These are phyloP conservation scores for Cephus runcator DNA, from an alignment of 2,888 invertebrate species.

Conservation along the genomic window DNA sequence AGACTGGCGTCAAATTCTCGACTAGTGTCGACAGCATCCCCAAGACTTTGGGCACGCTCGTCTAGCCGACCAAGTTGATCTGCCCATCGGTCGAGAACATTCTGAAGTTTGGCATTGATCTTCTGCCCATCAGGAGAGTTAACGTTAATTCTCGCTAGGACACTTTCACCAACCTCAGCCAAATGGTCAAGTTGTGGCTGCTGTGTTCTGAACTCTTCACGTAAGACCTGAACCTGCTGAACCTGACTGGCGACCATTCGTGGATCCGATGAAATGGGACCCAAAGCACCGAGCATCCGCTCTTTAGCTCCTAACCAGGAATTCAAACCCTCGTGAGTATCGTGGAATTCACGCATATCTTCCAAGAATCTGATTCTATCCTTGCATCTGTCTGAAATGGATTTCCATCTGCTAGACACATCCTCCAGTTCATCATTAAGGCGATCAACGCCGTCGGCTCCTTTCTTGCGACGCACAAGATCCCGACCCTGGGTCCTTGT, in stretches of 20 bases:
- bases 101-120: slow-evolving; percentile 78
- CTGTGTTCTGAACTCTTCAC: slow-evolving; percentile 94
- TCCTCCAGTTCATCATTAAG: slow-evolving; percentile 87
- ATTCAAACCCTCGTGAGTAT: slow-evolving; percentile 84
- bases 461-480: slow-evolving; percentile 84
- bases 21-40: slow-evolving; percentile 92
- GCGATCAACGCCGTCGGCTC: slow-evolving; percentile 84
- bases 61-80: slow-evolving; percentile 82
- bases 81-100: slow-evolving; percentile 82
- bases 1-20: slow-evolving; percentile 92
- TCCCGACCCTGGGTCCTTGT: slow-evolving; percentile 91
- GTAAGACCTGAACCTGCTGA: slow-evolving; percentile 88
- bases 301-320: slow-evolving; percentile 94
- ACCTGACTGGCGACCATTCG: slow-evolving; percentile 96
- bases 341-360: slow-evolving; percentile 91
- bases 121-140: slow-evolving; percentile 73
- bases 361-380: slow-evolving; percentile 79
- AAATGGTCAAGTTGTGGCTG: slow-evolving; percentile 90
- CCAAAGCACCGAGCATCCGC: slow-evolving; percentile 93
- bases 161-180: slow-evolving; percentile 81
- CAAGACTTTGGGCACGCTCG: slow-evolving; percentile 87
- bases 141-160: slow-evolving; percentile 71
- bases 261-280: slow-evolving; percentile 96
- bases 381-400: slow-evolving; percentile 85
- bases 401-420: slow-evolving; percentile 86